A percentile compares a stretch with the other conserved stretches of the same genome.
Conservation (phyloP, 1,140 invertebrate genomes). For the Pinna nobilis region DNA sequence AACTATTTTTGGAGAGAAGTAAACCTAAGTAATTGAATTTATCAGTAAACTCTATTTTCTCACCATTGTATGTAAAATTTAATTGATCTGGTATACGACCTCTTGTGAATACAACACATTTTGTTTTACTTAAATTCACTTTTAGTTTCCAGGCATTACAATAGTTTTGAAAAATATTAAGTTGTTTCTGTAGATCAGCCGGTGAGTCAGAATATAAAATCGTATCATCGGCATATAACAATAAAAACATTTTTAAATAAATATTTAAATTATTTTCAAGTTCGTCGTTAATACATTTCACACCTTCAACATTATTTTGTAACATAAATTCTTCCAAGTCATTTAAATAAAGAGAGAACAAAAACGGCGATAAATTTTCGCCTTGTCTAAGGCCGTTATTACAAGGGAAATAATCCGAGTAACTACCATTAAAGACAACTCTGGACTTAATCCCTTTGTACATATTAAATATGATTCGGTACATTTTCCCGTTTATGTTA, state of each 20-base stretch:
- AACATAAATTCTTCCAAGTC: slow-evolving; percentile 31
- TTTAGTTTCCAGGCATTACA: slow-evolving; percentile 35
- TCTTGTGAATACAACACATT: slow-evolving; percentile 36
- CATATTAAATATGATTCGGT: slow-evolving; percentile 37
- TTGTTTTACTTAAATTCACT: slow-evolving; percentile 37
- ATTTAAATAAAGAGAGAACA: slow-evolving; percentile 42
- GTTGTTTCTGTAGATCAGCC: slow-evolving; percentile 1
- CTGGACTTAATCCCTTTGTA: slow-evolving; percentile 34
- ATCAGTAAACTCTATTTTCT: not conserved
- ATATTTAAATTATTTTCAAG: not conserved
- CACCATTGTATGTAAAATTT: not conserved
- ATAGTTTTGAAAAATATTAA: slow-evolving; percentile 21
- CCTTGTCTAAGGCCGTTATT: slow-evolving; percentile 30
- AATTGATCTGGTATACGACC: not conserved
- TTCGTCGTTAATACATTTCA: not conserved
- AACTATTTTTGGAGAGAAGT: not conserved
- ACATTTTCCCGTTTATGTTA: slow-evolving; percentile 36
- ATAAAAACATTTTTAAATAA: slow-evolving; percentile 24
- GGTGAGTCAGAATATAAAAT: slow-evolving; percentile 19
- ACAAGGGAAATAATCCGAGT: slow-evolving; percentile 28
- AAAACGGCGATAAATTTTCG: slow-evolving; percentile 35
- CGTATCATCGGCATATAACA: slow-evolving; percentile 48
- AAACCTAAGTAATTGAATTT: slow-evolving; percentile 19
- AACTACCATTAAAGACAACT: not conserved
- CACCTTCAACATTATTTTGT: slow-evolving; percentile 5